Evolutionary conservation across 2,888 invertebrate species (phyloP), one percentile per base, ranked within the genome.

Genomic region (Lymantria monacha): DNA sequence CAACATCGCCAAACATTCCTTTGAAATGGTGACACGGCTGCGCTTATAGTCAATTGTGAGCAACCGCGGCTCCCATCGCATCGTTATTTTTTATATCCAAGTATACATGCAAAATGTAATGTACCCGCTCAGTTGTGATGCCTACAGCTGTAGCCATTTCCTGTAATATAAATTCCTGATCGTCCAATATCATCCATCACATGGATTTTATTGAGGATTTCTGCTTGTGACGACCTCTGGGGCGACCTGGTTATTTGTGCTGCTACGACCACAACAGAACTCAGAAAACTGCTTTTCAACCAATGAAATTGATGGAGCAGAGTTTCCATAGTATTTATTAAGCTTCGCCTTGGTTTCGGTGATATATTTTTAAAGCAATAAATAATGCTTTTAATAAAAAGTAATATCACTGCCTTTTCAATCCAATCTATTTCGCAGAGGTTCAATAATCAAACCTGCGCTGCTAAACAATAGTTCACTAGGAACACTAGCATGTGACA

Each of bases 291-390:
- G 13, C 22, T 30, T 30, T 22, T 44, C 33, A 33, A 44, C 30
- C 30, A 30, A 30, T 7, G 33, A 44, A 43, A 30, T n/a, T 30
- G 12, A 43, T 30, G 30, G 43, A 12, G 43, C 43, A 30, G 43
- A 30, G 5, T 30, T 3, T 12, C 30, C 22, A n/a, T 37, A 37
- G 10, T 37, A 37, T 37, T 37, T 37, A n/a, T 7, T 22, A n/a
- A 36, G 30, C 30, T 44, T 8, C 11, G 10, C 33, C 9, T 15
- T 48, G 42, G 44, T 12, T 31, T 43, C 41, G 38, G 31, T 11
- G 22, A 31, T 40, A 9, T 30, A n/a, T 22, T 22, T 53, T 57
- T 57, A 49, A 57, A 59, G 38, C 7, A 37, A 38, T 9, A 38
- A 38, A 12, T 38, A 38, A n/a, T 38, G 38, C 38, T 38, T 38